Base-by-base conservation (phyloP, 2,888 invertebrate genomes). In the Lasioglossum lativentre region DNA sequence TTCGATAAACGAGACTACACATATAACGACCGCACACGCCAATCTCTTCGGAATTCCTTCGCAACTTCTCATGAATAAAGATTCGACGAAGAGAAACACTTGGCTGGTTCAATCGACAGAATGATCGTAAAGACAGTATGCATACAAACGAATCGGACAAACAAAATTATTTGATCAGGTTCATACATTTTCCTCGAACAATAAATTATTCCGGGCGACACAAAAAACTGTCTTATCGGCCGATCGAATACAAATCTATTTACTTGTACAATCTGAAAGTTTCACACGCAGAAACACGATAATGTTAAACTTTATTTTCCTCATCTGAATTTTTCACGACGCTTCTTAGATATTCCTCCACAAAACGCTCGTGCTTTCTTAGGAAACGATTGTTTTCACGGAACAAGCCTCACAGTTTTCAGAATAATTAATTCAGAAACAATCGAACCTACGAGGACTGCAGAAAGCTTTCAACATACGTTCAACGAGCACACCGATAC, bases 271-370 rank as follows among this genome's bases (percentile, higher is more conserved):
- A 56, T 85, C 73, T 45, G 16, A 56, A 78, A 81, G 74, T 80
- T 70, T 45, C 70, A 78, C 68, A 83, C 80, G 80, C 63, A 56
- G 47, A 81, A 82, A 16, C 78, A 63, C 52, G 12, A n/a, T 66
- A 81, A 74, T 79, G 27, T 8, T 47, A 63, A 80, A 3, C 47
- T 47, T 81, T 85, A 27, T 30, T 71, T 63, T 90, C 73, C 56
- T 75, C 77, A 86, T 71, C 70, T 88, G 5, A n/a, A 16, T 5
- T 63, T 16, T 63, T 30, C 59, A 27, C 3, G 19, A 66, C 19
- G 89, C 3, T 34, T n/a, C 82, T 90, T 78, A 88, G 80, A n/a
- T 85, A 86, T 78, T 80, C 52, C 34, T 75, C 76, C 74, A 52
- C 80, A 70, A 78, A 80, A 85, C 75, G 12, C 75, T 82, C 86